Base-by-base conservation (phyloP, 2,113 vertebrate species). In the Pterophyllum scalare region DNA sequence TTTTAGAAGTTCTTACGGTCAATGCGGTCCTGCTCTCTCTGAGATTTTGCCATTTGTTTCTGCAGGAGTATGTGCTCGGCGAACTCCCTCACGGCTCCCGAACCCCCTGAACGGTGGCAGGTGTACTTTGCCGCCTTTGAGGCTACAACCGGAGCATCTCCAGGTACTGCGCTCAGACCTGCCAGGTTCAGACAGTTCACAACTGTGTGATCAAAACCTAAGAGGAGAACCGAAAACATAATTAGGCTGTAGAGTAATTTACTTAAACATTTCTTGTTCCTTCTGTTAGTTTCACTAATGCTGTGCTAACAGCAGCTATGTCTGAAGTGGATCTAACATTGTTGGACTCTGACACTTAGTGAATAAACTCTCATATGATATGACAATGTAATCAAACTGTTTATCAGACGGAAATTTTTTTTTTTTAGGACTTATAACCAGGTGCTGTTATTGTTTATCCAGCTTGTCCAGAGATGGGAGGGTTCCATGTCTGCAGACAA, bases 61-160 rank as follows among this genome's bases (percentile, higher is more conserved):
- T 97, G 93, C 22, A 95, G 94, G 33, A 96, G 96, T 76, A 99
- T 96, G 93, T 98, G 95, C 7, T 99, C 97, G 0, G 95, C 94
- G 8, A 99, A 99, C 92, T 99, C 97, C n/a, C 96, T 88, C 70
- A 98, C 49, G 0, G 97, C 97, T 1, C 97, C 97, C 0, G 52
- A 91, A 13, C 98, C 98, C 0, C 96, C 97, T 0, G 1, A 38
- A 1, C 78, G 89, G 65, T 70, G 94, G 83, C 98, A 99, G 2
- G 95, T 94, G 82, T 97, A 99, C 14, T 95, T 96, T 1, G 97
- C 95, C 0, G 96, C 96, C 11, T 97, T 96, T 58, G 94, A 91
- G 43, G 95, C 96, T 1, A 90, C 59, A 0, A 81, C 26, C 0
- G 96, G 96, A 38, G 96, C 97, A 0, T 97, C 96, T 0, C 81